Evolutionary conservation across 2,113 vertebrate species (phyloP), one percentile per base, ranked within the genome.

Genomic region (Rhinoptilus africanus): DNA sequence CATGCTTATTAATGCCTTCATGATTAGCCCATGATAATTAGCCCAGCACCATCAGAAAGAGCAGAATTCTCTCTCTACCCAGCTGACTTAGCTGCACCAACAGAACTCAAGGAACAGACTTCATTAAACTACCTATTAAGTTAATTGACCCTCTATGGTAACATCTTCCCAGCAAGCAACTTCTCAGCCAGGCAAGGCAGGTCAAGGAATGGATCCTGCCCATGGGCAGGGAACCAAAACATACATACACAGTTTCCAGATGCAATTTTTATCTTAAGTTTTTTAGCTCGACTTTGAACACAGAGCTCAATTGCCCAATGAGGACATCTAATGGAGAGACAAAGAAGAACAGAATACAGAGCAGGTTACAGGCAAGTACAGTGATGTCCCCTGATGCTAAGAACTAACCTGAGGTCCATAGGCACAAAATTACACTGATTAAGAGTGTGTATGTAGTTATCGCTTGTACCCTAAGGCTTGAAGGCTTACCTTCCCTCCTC

Each of bases 251-350:
- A n/a, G n/a, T 32, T 88, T 88, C 68, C 78, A 93, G 39, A 39
- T 2, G 23, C n/a, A 73, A 86, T 63, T 85, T 92, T 91, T 76
- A 68, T 80, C 43, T 59, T 21, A 4, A 3, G 12, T 75, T 95
- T 81, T 91, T 84, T 12, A 2, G 27, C 21, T 47, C 21, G 64
- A 17, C 43, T 81, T 39, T 47, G 41, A 91, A 93, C 35, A 81
- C 17, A 81, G 56, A 85, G n/a, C 76, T 92, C 62, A 56, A 69
- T 27, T 96, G 94, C 91, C 53, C 87, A 93, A 96, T 47, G 96
- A 96, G 91, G 96, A 96, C 96, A 97, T 88, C 96, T 97, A 96
- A 92, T 71, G 96, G 96, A 93, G 81, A 85, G 37, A 96, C 20
- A 77, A 80, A 66, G 85, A 92, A 97, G 43, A 89, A 81, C 81